Conservation (phyloP, 2,888 invertebrate genomes). For the Calameuta filiformis region DNA sequence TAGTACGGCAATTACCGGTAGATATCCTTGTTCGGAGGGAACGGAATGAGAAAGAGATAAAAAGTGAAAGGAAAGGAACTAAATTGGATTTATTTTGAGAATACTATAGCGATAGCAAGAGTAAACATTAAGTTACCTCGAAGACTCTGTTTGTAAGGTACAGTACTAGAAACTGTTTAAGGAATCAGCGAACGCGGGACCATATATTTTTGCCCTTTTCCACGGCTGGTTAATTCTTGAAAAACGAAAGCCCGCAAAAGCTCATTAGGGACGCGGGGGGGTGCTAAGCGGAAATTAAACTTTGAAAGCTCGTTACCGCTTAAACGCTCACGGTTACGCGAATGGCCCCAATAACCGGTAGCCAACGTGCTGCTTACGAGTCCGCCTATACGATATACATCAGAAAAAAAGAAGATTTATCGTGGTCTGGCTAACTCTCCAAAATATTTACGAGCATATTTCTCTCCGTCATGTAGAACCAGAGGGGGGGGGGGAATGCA, state of each 20-base stretch:
- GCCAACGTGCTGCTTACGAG: background rate
- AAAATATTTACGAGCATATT: background rate
- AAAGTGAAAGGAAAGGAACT: background rate
- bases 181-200: background rate
- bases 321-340: background rate
- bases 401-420: background rate
- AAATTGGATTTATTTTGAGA: background rate
- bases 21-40: background rate
- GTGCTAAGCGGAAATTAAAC: background rate
- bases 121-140: background rate
- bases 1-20: background rate
- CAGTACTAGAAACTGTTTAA: background rate
- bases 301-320: background rate
- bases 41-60: background rate
- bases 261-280: background rate
- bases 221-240: background rate
- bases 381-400: background rate
- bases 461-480: background rate
- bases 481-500: background rate
- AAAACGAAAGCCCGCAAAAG: background rate
- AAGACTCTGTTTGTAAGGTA: background rate
- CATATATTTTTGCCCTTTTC: background rate
- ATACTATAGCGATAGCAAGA: background rate
- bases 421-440: background rate
- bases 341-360: background rate